Evolutionary conservation across 2,888 invertebrate species (phyloP), one percentile per base, ranked within the genome.

Genomic region (Nemurella pictetii): DNA sequence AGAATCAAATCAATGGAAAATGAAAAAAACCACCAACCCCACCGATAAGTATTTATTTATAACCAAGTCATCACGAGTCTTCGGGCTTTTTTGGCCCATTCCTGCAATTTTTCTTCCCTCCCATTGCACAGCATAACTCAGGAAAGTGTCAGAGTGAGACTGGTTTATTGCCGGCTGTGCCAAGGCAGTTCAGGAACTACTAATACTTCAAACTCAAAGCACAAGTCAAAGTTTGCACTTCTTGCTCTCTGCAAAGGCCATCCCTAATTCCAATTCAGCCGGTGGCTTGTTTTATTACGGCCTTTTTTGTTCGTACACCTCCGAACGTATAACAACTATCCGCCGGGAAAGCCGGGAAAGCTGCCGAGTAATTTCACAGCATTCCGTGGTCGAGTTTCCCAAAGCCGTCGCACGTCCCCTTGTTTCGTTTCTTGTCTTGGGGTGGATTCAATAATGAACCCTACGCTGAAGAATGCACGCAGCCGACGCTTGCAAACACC

Each of bases 211-310:
- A 82, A 82, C 82, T 82, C 55, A 27, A 36, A 36, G 78, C 82
- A 27, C 55, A 72, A 72, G 82, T 82, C 82, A 55, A 26, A 82
- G 82, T 55, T 80, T 80, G 80, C 80, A 32, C 35, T 80, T 80
- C 80, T 80, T 80, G 80, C 80, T 80, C 32, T 72, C 29, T 25
- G 20, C 78, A 78, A 78, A 29, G 28, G 20, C 72, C 82, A 55
- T 82, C 72, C 55, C 82, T 55, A 82, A 82, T 82, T 82, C 82
- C 82, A 72, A 82, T 82, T 82, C 82, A 82, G 28, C 82, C 82
- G 29, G 28, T 29, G 29, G 82, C 28, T 72, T 82, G 82, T 72
- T 82, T 78, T 78, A 78, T 78, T 78, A 30, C 78, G 1, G 27
- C 55, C 28, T 27, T 28, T 82, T 29, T 82, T 28, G 82, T 82